Evolutionary conservation across 2,888 invertebrate genomes (phyloP).

Genomic region (Chloromyia formosa): DNA sequence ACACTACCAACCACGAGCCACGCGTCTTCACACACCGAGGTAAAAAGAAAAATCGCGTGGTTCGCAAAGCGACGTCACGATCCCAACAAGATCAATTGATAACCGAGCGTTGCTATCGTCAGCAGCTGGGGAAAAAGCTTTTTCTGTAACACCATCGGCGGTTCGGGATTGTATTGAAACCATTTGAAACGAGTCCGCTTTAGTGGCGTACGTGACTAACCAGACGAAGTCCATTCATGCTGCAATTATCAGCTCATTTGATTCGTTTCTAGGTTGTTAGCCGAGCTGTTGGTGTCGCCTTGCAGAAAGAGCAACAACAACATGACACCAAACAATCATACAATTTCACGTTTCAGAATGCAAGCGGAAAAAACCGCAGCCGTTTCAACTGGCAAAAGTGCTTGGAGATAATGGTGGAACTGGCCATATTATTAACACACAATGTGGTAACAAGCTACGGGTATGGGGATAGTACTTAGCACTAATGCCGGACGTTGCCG

Average conservation of each 20-base stretch:
- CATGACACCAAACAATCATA: constrained; percentile 22
- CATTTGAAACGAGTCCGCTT: constrained; percentile 19
- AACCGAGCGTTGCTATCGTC: background rate
- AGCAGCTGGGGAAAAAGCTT: background rate
- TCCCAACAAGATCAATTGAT: background rate
- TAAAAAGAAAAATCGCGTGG: background rate
- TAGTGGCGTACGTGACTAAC: constrained; percentile 47
- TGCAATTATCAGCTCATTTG: constrained; percentile 39
- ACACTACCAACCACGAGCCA: background rate
- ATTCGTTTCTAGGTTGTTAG: constrained; percentile 45
- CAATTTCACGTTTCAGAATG: constrained; percentile 21
- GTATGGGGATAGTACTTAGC: too few relatives aligned
- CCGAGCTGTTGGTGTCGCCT: constrained; percentile 40
- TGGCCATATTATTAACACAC: too few relatives aligned
- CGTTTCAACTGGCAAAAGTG: background rate
- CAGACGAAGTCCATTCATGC: constrained; percentile 39
- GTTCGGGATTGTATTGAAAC: background rate
- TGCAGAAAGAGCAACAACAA: constrained; percentile 34
- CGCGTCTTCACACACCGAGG: background rate
- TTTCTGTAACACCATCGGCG: background rate
- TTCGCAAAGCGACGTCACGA: constrained; percentile 26
- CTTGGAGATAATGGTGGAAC: too few relatives aligned
- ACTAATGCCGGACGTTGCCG: too few relatives aligned
- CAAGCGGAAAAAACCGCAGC: constrained; percentile 40
- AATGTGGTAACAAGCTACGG: too few relatives aligned